Percentiles rank a stretch among this genome's conserved stretches.
phyloP scores from a whole-genome alignment of 2,797 vertebrate species.

The Melanogrammus aeglefinus region DNA sequence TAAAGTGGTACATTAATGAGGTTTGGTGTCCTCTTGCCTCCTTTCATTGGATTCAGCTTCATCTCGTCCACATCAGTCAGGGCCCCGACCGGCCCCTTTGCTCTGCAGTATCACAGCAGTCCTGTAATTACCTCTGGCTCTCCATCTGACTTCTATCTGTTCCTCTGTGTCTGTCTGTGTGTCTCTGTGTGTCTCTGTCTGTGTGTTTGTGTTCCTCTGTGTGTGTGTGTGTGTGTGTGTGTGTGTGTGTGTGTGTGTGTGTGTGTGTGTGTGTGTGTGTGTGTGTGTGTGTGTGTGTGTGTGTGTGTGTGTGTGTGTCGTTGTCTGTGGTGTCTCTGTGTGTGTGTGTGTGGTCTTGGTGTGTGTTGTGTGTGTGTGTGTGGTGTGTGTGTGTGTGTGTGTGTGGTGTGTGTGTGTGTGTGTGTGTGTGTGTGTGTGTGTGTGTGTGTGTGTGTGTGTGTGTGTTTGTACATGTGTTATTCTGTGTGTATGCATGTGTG shows the following conservation, averaged over 20 bases:
- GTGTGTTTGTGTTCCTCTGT: conserved; percentile 25
- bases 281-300: too few relatives aligned
- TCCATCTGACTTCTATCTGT: conserved; percentile 46
- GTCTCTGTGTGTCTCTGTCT: conserved; percentile 22
- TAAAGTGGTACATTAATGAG: conserved; percentile 1
- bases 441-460: conserved; percentile 22
- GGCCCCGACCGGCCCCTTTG: conserved; percentile 29
- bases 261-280: too few relatives aligned
- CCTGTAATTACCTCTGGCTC: conserved; percentile 60
- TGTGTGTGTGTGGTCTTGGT: conserved; percentile 16
- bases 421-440: conserved; percentile 6
- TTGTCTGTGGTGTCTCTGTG: background rate
- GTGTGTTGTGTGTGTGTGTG: conserved; percentile 20
- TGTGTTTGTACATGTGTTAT: conserved; percentile 9
- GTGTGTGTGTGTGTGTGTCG: too few relatives aligned
- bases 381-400: conserved; percentile 28
- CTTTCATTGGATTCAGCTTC: conserved; percentile 36
- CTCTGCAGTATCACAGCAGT: conserved; percentile 39
- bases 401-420: conserved; percentile 17
- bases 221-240: background rate
- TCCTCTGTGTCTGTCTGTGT: conserved; percentile 8
- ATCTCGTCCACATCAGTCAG: conserved; percentile 44
- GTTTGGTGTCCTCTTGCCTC: conserved; percentile 20
- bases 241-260: too few relatives aligned
- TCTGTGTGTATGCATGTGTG: too few relatives aligned